phyloP scores from a whole-genome alignment of 1,140 invertebrate genomes.

The Drosophila hydei region DNA sequence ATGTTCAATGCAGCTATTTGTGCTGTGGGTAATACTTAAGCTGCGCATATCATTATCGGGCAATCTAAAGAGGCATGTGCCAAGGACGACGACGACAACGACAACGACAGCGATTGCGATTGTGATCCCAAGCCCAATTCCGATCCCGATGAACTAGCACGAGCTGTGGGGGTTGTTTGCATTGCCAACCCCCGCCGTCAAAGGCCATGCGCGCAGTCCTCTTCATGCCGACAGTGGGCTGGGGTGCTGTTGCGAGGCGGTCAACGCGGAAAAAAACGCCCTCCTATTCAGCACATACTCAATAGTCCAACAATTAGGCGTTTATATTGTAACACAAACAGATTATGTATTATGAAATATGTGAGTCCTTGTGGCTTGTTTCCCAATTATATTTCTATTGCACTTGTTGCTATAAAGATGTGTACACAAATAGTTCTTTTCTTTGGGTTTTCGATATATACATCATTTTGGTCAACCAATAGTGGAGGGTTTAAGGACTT shows the following conservation, averaged over 20 bases:
- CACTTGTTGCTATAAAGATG: too few relatives aligned
- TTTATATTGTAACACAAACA: slow-evolving; percentile 42
- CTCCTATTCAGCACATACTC: slow-evolving; percentile 33
- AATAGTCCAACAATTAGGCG: slow-evolving; percentile 61
- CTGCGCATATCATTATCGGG: slow-evolving; percentile 55
- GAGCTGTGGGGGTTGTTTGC: slow-evolving; percentile 3
- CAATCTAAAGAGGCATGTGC: slow-evolving; percentile 52
- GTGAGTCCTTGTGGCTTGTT: too few relatives aligned
- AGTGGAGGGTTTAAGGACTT: too few relatives aligned
- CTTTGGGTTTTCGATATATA: too few relatives aligned
- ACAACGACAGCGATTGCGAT: neutral
- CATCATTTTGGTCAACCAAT: too few relatives aligned
- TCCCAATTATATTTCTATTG: too few relatives aligned
- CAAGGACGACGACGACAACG: slow-evolving; percentile 13
- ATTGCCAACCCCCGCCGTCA: slow-evolving; percentile 2
- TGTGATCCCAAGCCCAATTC: slow-evolving; percentile 36
- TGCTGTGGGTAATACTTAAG: slow-evolving; percentile 41
- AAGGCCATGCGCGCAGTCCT: slow-evolving; percentile 34
- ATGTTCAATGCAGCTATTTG: slow-evolving; percentile 28
- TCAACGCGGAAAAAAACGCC: slow-evolving; percentile 44
- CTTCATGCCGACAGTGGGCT: slow-evolving; percentile 4
- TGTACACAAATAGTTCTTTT: too few relatives aligned
- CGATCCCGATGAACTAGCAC: slow-evolving; percentile 19
- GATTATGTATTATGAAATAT: slow-evolving; percentile 20
- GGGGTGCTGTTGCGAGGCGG: slow-evolving; percentile 26